Conservation (phyloP, 2,888 invertebrate genomes). For the Aphelenchoides bicaudatus region DNA sequence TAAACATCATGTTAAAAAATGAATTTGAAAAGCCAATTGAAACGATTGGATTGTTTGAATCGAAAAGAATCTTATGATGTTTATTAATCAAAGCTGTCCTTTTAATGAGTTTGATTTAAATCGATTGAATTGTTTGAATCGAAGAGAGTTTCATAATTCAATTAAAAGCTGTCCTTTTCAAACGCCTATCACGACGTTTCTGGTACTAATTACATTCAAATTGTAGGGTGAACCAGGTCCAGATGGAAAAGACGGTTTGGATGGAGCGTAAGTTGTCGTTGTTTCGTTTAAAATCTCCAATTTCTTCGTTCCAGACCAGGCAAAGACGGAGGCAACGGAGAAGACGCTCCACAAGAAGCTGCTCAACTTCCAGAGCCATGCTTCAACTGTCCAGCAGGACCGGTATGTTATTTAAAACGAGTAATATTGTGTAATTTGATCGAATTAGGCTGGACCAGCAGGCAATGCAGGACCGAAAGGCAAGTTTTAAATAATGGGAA, state of each 20-base stretch:
- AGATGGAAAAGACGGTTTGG: constrained; percentile 24
- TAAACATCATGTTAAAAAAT: too few relatives aligned
- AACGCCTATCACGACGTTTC: too few relatives aligned
- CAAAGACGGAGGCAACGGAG: constrained; percentile 31
- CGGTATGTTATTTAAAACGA: constrained; percentile 29
- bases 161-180: too few relatives aligned
- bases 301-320: background rate
- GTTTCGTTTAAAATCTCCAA: background rate
- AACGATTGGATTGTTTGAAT: too few relatives aligned
- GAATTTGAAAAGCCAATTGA: too few relatives aligned
- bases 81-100: too few relatives aligned
- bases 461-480: constrained; percentile 45
- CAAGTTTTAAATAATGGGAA: too few relatives aligned
- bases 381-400: constrained; percentile 49
- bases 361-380: constrained; percentile 22
- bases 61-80: too few relatives aligned
- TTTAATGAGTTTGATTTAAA: too few relatives aligned
- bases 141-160: too few relatives aligned
- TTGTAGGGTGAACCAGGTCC: constrained; percentile 31
- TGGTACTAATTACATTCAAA: too few relatives aligned
- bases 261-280: background rate
- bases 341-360: constrained; percentile 35
- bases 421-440: background rate
- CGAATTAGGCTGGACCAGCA: background rate
- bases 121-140: too few relatives aligned